A percentile compares a stretch with the other conserved stretches of the same genome.
Conservation (phyloP, 2,797 vertebrate species). For the Buceros bicornis region DNA sequence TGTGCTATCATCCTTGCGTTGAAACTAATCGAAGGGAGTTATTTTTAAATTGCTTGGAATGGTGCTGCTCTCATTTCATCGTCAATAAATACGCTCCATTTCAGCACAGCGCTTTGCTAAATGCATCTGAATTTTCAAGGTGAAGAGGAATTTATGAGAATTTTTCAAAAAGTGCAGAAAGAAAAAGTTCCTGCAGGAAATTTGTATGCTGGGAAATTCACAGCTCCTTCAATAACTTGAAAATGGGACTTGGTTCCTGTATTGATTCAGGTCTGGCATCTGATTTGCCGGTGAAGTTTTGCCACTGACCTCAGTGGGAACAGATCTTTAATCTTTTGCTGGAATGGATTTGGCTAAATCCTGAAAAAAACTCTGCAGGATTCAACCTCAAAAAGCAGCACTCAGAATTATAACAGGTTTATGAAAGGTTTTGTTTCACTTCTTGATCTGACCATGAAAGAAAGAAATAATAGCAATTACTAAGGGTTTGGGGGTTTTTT, state of each 20-base stretch:
- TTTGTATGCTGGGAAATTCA: background rate
- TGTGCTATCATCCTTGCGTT: constrained; percentile 60
- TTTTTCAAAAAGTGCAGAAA: constrained; percentile 9
- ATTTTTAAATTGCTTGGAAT: constrained; percentile 78
- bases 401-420: background rate
- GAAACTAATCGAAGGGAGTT: constrained; percentile 70
- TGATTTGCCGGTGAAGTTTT: background rate
- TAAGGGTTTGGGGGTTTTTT: too few species aligned
- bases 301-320: background rate
- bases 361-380: background rate
- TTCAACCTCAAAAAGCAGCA: background rate
- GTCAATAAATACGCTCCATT: constrained; percentile 70
- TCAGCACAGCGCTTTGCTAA: constrained; percentile 69
- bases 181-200: background rate
- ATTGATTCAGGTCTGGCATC: background rate
- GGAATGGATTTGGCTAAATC: background rate
- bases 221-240: constrained; percentile 2
- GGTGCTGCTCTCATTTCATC: constrained; percentile 69
- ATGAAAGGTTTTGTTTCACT: background rate
- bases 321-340: background rate
- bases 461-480: background rate
- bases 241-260: background rate
- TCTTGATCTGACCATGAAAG: background rate
- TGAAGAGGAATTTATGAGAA: constrained; percentile 1
- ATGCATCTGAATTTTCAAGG: constrained; percentile 69